Percentiles rank a stretch among this genome's conserved stretches.
Conservation (phyloP, 2,888 invertebrate genomes). For the Heliconius erato region DNA sequence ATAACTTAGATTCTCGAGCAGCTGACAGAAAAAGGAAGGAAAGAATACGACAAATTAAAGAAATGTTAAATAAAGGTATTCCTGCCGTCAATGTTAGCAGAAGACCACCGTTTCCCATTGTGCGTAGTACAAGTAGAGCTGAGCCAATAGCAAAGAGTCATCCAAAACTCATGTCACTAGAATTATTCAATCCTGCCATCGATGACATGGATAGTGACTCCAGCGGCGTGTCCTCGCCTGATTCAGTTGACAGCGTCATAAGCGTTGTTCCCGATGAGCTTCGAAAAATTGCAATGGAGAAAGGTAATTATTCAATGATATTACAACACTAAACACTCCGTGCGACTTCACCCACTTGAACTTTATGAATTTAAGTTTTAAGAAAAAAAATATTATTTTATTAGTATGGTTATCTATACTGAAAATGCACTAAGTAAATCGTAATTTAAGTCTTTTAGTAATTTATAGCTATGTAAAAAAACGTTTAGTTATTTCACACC, state of each 20-base stretch:
- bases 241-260: conserved; percentile 94
- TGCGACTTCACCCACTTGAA: too few species aligned
- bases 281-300: conserved; percentile 76
- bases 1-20: conserved; percentile 75
- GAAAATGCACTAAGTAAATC: too few species aligned
- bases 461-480: too few species aligned
- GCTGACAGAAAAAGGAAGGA: conserved; percentile 87
- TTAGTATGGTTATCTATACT: too few species aligned
- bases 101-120: conserved; percentile 88
- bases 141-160: conserved; percentile 88
- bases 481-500: too few species aligned
- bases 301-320: conserved; percentile 67
- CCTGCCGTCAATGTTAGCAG: conserved; percentile 84
- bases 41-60: conserved; percentile 89
- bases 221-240: conserved; percentile 94
- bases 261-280: conserved; percentile 90
- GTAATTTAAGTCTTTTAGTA: too few species aligned
- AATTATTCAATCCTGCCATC: conserved; percentile 95
- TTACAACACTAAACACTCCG: not conserved
- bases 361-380: too few species aligned
- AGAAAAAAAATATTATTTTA: too few species aligned
- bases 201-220: conserved; percentile 96
- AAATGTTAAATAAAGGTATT: conserved; percentile 89
- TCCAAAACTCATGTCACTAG: conserved; percentile 91
- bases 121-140: conserved; percentile 87